Evolutionary conservation across 2,888 invertebrate species (phyloP).

Genomic region (Chloroclysta siterata): DNA sequence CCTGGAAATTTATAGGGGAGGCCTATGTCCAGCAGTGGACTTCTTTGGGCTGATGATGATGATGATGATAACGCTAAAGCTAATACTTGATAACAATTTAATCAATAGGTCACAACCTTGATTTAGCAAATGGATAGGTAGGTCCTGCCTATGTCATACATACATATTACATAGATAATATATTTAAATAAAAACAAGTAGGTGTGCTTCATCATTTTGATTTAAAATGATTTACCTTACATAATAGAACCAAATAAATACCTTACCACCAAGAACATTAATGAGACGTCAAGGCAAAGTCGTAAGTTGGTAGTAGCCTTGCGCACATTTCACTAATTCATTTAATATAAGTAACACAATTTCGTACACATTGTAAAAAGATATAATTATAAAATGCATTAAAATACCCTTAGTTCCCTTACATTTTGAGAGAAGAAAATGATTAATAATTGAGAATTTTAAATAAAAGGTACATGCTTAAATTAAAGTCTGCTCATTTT

Average conservation of each 20-base stretch:
- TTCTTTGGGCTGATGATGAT: too few species aligned
- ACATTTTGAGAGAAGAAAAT: slow-evolving; percentile 48
- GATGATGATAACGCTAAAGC: not conserved
- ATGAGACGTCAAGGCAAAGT: not conserved
- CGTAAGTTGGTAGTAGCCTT: not conserved
- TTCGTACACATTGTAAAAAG: slow-evolving; percentile 46
- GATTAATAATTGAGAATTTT: slow-evolving; percentile 39
- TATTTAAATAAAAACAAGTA: slow-evolving; percentile 1
- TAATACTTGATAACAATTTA: slow-evolving; percentile 4
- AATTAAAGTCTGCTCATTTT: slow-evolving; percentile 63
- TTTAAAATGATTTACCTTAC: slow-evolving; percentile 1
- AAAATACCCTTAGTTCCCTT: slow-evolving; percentile 65
- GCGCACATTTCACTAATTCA: slow-evolving; percentile 38
- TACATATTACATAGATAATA: not conserved
- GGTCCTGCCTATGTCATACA: not conserved
- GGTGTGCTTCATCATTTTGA: not conserved
- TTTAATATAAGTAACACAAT: slow-evolving; percentile 46
- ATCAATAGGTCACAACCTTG: slow-evolving; percentile 1
- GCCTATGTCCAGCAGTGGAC: too few species aligned
- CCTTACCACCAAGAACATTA: not conserved
- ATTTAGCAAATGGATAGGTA: slow-evolving; percentile 2
- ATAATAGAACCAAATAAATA: not conserved
- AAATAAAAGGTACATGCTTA: slow-evolving; percentile 41
- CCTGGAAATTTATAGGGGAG: too few species aligned
- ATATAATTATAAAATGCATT: slow-evolving; percentile 67